Evolutionary conservation across 2,113 vertebrate species (phyloP).

Genomic region (Abramis brama): DNA sequence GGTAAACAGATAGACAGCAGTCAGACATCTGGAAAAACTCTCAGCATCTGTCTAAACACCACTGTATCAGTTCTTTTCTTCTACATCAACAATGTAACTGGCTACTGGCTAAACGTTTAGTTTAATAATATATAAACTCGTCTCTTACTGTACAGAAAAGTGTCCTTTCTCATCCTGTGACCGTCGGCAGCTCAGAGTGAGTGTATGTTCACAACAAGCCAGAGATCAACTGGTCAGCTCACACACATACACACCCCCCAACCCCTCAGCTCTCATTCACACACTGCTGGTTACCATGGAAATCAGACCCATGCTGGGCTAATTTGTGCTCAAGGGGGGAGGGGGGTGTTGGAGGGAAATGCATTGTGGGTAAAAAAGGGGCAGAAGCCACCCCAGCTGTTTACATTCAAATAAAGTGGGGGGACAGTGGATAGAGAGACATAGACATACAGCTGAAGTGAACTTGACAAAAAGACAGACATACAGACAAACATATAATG

Average conservation of each 20-base stretch:
- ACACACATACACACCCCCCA: slow-evolving; percentile 38
- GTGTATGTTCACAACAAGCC: slow-evolving; percentile 29
- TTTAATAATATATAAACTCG: neutral
- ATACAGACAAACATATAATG: slow-evolving; percentile 5
- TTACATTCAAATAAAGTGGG: slow-evolving; percentile 67
- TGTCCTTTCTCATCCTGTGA: slow-evolving; percentile 37
- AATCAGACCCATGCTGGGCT: slow-evolving; percentile 78
- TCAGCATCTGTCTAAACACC: slow-evolving; percentile 34
- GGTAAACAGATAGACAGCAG: neutral
- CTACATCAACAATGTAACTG: neutral
- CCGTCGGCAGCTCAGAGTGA: neutral
- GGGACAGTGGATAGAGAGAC: neutral
- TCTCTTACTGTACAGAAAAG: slow-evolving; percentile 33
- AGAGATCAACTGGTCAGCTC: slow-evolving; percentile 48
- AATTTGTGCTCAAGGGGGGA: slow-evolving; percentile 71
- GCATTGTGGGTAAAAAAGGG: slow-evolving; percentile 53
- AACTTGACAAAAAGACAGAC: neutral
- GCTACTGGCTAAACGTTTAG: neutral
- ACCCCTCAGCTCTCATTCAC: slow-evolving; percentile 47
- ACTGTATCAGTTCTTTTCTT: neutral
- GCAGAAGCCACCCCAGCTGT: slow-evolving; percentile 55
- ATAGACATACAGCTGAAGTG: neutral
- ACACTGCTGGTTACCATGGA: slow-evolving; percentile 72
- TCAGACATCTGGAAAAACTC: slow-evolving; percentile 5
- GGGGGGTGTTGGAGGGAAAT: slow-evolving; percentile 28